Base-by-base conservation (phyloP, 2,797 vertebrate genomes). In the Tarsius wallacei region DNA sequence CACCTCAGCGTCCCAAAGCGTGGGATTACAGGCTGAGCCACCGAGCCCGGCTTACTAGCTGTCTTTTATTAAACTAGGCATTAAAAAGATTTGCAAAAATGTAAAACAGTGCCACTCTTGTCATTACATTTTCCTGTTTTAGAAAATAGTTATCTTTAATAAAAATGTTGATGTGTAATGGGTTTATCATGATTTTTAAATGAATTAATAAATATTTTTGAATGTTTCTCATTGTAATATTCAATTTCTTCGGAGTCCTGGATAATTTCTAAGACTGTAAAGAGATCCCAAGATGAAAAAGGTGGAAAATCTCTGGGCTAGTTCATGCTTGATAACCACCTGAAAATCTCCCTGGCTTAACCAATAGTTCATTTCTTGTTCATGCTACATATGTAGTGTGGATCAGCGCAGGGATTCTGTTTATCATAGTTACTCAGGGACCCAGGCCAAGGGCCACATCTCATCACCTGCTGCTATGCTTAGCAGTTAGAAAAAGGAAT, bases 101-200 rank as follows among this genome's bases (percentile, higher is more conserved):
- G 51, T 61, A 49, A 88, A 87, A 80, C 33, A 61, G 36, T 47
- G 68, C 68, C 64, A 78, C 78, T 94, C 7, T 87, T 96, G 61
- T 87, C 74, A 80, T n/a, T 93, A n/a, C 13, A 90, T 77, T 85
- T 77, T 82, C 90, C 86, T 93, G 5, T 86, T 93, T 89, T 73
- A 22, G 36, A 81, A 80, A 76, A 73, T 24, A 55, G 28, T 93
- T 95, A 93, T 51, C 24, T 95, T 90, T 76, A 94, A 90, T 90
- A 73, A 93, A 81, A 96, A 66, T 87, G 16, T 85, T 93, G 94
- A 77, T 78, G 31, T 85, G 3, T 74, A 84, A 57, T 95, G 74
- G 71, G 7, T 36, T 93, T 95, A 59, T 90, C 78, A 13, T 87
- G 70, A 82, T 76, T 97, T 96, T 93, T 61, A 85, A 95, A 42